Base-by-base conservation (phyloP, 2,113 vertebrate species). In the Psophia crepitans region DNA sequence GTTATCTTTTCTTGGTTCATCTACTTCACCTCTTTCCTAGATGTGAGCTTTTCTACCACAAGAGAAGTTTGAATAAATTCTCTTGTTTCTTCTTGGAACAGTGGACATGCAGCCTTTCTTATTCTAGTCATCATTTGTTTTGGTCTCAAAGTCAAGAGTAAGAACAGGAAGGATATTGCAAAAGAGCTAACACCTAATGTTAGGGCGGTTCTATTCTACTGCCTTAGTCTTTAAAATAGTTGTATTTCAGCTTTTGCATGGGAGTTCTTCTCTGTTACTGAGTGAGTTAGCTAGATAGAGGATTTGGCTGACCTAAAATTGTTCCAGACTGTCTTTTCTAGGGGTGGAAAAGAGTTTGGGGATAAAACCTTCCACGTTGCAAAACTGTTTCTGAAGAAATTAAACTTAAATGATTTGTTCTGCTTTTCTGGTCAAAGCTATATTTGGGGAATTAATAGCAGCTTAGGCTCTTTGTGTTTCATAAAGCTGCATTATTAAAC, bases 401-500 rank as follows among this genome's bases (percentile, higher is more conserved):
- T 84, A 71, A 76, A 44, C 17, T 61, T 87, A 15, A 92, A 65
- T 48, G 20, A 9, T 14, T 63, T 87, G 14, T 54, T 75, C 28
- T 69, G 2, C 15, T 92, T 20, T 17, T 76, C 58, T 66, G 75
- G 16, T 66, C 43, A 84, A 84, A 87, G 32, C 64, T 90, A 3
- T 58, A 4, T 75, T 85, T 81, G 5, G 56, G 19, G 43, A 35
- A 39, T 21, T 20, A 69, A 35, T 44, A 83, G 51, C 9, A 3
- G 82, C 66, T 94, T 88, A 83, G 63, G 30, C 17, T 87, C 60
- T 88, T 77, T 46, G 41, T 24, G 20, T 86, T 95, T 89, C 37
- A 58, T 89, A 96, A 95, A 89, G 60, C 71, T 93, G 76, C 43
- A 21, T 90, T 92, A 66, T 78, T 71, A 56, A 90, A 56, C 27